Evolutionary conservation across 2,888 invertebrate genomes (phyloP).

Genomic region (Pharmacophagus antenor): DNA sequence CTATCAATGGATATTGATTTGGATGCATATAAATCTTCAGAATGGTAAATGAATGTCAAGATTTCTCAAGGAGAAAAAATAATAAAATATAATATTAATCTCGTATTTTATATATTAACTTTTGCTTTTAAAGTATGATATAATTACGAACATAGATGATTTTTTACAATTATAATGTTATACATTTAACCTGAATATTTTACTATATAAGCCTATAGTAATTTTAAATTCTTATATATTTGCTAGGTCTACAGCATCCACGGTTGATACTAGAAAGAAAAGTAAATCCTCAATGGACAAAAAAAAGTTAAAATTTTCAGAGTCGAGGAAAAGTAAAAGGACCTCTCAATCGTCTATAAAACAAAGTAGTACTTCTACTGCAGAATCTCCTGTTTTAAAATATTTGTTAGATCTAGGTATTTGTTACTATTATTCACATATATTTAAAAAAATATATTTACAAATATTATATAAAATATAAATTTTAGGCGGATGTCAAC

Average conservation of each 20-base stretch:
- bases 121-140: background rate
- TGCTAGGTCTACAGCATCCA: conserved; percentile 47
- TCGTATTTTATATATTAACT: too few relatives aligned
- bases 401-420: conserved; percentile 68
- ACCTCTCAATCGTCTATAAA: conserved; percentile 50
- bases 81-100: too few relatives aligned
- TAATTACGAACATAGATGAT: background rate
- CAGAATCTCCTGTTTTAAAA: conserved; percentile 57
- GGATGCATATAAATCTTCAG: conserved; percentile 49
- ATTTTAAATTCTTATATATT: background rate
- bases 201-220: background rate
- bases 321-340: conserved; percentile 47
- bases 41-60: conserved; percentile 50
- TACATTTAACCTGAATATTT: background rate
- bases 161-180: background rate
- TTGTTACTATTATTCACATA: conserved; percentile 6
- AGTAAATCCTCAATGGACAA: conserved; percentile 51
- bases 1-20: conserved; percentile 67
- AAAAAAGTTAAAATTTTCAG: conserved; percentile 45
- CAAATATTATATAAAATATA: background rate
- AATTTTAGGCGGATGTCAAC: conserved; percentile 65
- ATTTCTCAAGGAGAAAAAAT: too few relatives aligned
- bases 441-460: background rate
- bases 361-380: conserved; percentile 43
- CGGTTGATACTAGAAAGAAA: conserved; percentile 55